Evolutionary conservation across 2,797 vertebrate species (phyloP).

Genomic region (Scyliorhinus canicula): DNA sequence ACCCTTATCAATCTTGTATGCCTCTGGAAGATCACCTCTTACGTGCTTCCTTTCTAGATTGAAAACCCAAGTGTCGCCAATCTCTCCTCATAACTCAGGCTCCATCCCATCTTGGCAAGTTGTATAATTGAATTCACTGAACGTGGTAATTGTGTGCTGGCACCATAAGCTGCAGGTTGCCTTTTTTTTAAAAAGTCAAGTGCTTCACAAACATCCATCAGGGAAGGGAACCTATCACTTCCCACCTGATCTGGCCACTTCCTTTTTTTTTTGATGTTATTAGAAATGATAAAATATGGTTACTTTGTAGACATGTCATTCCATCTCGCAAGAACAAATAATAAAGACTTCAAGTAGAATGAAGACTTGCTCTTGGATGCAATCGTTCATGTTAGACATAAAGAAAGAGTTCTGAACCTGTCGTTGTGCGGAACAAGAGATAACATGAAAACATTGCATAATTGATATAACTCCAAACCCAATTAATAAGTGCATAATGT

Average conservation of each 20-base stretch:
- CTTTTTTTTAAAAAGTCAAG: neutral
- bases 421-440: neutral
- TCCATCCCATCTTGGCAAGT: neutral
- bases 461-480: neutral
- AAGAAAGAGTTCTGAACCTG: neutral
- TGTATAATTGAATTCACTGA: slow-evolving; percentile 7
- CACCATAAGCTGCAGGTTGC: neutral
- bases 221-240: neutral
- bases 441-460: neutral
- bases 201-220: neutral
- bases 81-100: neutral
- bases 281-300: neutral
- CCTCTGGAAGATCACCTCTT: neutral
- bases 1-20: slow-evolving; percentile 7
- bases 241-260: neutral
- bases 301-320: neutral
- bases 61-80: slow-evolving; percentile 23
- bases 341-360: neutral
- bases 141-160: neutral
- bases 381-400: neutral
- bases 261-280: neutral
- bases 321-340: neutral
- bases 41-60: neutral
- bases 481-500: neutral
- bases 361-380: neutral